Base-by-base conservation (phyloP, 92 coral and sea anemone genomes). In the Umimayanthus kanabou region DNA sequence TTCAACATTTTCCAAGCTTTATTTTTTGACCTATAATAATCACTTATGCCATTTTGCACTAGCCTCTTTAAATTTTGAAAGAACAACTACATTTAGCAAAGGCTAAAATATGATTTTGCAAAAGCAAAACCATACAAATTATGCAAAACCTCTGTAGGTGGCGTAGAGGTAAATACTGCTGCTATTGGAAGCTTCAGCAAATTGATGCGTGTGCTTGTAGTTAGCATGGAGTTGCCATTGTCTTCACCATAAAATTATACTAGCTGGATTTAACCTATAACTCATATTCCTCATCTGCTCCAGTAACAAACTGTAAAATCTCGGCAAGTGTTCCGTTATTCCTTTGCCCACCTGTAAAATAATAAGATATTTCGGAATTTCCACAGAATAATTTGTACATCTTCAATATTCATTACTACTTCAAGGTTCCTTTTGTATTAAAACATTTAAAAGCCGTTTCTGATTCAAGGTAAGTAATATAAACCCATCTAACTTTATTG, bases 131-230 rank as follows among this genome's bases (percentile, higher is more conserved):
- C 88, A 80, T 84, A 84, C 53, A 91, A 80, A 67, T 75, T 65
- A 81, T 75, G 85, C 28, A 91, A 85, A 40, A 30, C 65, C 50
- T 79, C 81, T 43, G 80, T 61, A n/a, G 83, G 57, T 88, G 91
- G 91, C 65, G 73, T 77, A 33, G 91, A 88, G 58, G 69, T 88
- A 49, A 10, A 29, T 47, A 64, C 77, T 82, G 89, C 47, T 83
- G 88, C 86, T 76, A 87, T 57, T 42, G 91, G 93, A 39, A 91
- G 78, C 66, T 71, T 82, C 39, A 91, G 76, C 81, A 81, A 86
- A 39, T 87, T 87, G 25, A 76, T 90, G 88, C 93, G 88, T 26
- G 93, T 91, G 83, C 72, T 91, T 88, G 93, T 73, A n/a, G 88
- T 91, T 76, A 90, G 93, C 20, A 91, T 58, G 85, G 87, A 91